phyloP scores from a whole-genome alignment of 2,113 vertebrate genomes.

The Apodemus sylvaticus region DNA sequence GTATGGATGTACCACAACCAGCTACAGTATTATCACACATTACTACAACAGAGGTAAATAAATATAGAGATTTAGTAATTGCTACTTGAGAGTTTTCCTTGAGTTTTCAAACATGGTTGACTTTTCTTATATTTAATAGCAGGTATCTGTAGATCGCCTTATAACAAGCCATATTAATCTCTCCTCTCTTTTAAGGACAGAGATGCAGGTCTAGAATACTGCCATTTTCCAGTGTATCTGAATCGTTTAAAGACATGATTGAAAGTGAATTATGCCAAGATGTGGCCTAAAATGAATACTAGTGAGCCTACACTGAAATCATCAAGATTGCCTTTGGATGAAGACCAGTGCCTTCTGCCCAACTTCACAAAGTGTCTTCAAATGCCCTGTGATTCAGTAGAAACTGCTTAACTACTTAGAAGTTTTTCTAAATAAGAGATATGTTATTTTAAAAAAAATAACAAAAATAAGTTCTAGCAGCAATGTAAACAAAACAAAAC shows the following conservation, averaged over 20 bases:
- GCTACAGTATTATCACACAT: slow-evolving; percentile 37
- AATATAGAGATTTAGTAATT: slow-evolving; percentile 37
- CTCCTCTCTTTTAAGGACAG: neutral
- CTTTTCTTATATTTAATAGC: slow-evolving; percentile 20
- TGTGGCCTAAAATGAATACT: slow-evolving; percentile 26
- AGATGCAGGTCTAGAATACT: slow-evolving; percentile 35
- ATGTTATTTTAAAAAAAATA: slow-evolving; percentile 51
- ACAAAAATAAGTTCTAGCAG: slow-evolving; percentile 46
- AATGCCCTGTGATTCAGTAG: slow-evolving; percentile 55
- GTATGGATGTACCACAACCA: slow-evolving; percentile 3
- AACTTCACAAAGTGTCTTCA: neutral
- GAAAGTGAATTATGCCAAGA: slow-evolving; percentile 36
- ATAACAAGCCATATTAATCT: slow-evolving; percentile 6
- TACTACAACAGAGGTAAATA: slow-evolving; percentile 59
- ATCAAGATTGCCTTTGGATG: neutral
- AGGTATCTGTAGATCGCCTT: slow-evolving; percentile 3
- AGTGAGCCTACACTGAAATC: slow-evolving; percentile 4
- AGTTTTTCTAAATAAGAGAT: slow-evolving; percentile 43
- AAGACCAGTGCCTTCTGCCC: neutral
- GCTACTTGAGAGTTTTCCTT: slow-evolving; percentile 52
- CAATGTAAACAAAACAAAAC: neutral
- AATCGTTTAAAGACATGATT: slow-evolving; percentile 32
- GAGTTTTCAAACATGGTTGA: slow-evolving; percentile 26
- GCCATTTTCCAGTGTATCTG: neutral
- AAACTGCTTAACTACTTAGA: slow-evolving; percentile 56